Conservation (phyloP, 2,113 vertebrate species). For the Aleadryas rufinucha region DNA sequence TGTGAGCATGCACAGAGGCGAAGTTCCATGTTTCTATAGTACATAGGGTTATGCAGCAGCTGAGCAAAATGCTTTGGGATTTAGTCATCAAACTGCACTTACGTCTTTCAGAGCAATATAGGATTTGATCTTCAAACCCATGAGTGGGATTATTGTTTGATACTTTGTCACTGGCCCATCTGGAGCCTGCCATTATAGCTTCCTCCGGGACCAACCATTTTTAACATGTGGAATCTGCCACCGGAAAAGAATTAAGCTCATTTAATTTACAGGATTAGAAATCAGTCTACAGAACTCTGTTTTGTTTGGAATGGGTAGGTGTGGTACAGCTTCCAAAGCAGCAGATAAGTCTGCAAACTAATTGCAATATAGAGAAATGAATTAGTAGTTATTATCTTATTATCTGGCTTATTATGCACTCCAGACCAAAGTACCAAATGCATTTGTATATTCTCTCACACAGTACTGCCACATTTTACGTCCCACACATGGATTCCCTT, state of each 20-base stretch:
- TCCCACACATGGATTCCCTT: neutral
- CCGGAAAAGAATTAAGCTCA: neutral
- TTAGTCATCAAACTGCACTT: conserved; percentile 8
- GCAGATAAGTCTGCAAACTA: neutral
- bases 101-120: neutral
- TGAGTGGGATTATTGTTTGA: conserved; percentile 1
- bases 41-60: neutral
- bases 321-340: neutral
- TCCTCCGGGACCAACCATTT: neutral
- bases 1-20: neutral
- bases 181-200: conserved; percentile 11
- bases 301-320: neutral
- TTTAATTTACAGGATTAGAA: conserved; percentile 44
- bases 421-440: neutral
- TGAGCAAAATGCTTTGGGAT: conserved; percentile 23
- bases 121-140: neutral
- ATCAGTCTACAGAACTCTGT: neutral
- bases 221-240: neutral
- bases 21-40: conserved; percentile 1
- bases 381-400: neutral
- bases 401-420: neutral
- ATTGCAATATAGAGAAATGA: neutral
- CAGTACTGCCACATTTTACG: neutral
- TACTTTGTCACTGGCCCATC: conserved; percentile 30
- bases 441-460: neutral